phyloP scores from a whole-genome alignment of 1,140 invertebrate genomes.

The Holcopasites calliopsidis region DNA sequence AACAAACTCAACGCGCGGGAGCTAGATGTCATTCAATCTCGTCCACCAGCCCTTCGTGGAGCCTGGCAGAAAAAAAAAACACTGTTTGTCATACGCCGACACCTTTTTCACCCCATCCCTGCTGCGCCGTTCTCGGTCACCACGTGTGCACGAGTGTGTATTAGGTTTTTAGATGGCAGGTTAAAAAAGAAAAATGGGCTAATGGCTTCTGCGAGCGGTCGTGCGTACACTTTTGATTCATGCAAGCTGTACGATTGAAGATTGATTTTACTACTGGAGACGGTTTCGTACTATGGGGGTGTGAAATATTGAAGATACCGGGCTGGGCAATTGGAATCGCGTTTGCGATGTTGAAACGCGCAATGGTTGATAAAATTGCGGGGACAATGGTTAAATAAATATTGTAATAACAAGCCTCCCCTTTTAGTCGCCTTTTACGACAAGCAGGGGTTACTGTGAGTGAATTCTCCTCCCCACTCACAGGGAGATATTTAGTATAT shows the following conservation, averaged over 20 bases:
- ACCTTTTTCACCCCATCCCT: not conserved
- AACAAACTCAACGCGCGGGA: constrained; percentile 9
- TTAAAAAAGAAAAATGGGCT: constrained; percentile 23
- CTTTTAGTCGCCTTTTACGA: too few species aligned
- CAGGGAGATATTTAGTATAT: too few species aligned
- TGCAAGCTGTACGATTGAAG: not conserved
- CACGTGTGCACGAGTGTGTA: not conserved
- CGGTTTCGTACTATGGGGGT: too few species aligned
- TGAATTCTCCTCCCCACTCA: too few species aligned
- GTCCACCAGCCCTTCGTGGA: not conserved
- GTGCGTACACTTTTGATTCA: not conserved
- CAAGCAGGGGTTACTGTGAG: too few species aligned
- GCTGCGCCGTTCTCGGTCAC: not conserved
- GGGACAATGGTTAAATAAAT: too few species aligned
- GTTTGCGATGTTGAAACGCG: too few species aligned
- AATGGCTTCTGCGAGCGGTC: not conserved
- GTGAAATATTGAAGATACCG: too few species aligned
- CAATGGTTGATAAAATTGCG: too few species aligned
- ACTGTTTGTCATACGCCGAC: constrained; percentile 34
- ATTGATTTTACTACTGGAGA: too few species aligned
- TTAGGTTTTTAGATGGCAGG: not conserved
- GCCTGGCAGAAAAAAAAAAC: constrained; percentile 25
- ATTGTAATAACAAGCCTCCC: too few species aligned
- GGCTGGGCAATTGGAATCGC: too few species aligned
- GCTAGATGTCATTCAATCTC: constrained; percentile 34